Percentiles rank a stretch among this genome's conserved stretches.
Evolutionary conservation across 2,113 vertebrate genomes (phyloP).

Genomic region (Parus major): DNA sequence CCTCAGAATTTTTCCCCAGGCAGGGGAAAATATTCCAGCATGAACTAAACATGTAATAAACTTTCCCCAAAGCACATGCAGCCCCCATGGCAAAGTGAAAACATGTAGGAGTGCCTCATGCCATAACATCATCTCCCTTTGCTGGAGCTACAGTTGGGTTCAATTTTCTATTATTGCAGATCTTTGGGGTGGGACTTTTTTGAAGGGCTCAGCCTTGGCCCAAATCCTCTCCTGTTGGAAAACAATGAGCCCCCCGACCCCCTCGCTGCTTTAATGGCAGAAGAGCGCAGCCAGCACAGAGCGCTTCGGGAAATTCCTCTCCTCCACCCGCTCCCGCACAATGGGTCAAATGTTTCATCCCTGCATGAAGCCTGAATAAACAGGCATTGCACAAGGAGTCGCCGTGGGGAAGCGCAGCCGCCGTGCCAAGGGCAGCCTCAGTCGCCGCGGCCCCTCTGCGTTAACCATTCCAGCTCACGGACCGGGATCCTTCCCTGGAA

Average conservation of each 20-base stretch:
- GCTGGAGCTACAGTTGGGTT: slow-evolving; percentile 4
- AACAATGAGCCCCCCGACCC: background rate
- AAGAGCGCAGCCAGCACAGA: background rate
- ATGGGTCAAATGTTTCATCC: slow-evolving; percentile 25
- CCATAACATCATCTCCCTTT: background rate
- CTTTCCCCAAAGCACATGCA: background rate
- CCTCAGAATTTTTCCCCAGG: background rate
- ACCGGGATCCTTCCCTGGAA: background rate
- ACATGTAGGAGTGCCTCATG: background rate
- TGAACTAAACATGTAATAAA: background rate
- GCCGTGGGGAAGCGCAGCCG: background rate
- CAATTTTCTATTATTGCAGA: slow-evolving; percentile 30
- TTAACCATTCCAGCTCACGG: background rate
- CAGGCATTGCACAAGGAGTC: slow-evolving; percentile 21
- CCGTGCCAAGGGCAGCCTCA: background rate
- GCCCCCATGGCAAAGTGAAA: background rate
- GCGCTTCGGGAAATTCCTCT: background rate
- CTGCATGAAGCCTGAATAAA: slow-evolving; percentile 16
- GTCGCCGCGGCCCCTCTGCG: accelerated
- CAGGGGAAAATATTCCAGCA: background rate
- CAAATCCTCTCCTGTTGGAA: background rate
- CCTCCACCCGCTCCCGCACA: background rate
- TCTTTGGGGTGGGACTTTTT: slow-evolving; percentile 16
- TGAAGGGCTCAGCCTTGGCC: background rate
- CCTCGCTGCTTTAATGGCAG: background rate